A percentile compares a stretch with the other conserved stretches of the same genome.
Evolutionary conservation across 2,888 invertebrate species (phyloP).

Genomic region (Taenaris catops): DNA sequence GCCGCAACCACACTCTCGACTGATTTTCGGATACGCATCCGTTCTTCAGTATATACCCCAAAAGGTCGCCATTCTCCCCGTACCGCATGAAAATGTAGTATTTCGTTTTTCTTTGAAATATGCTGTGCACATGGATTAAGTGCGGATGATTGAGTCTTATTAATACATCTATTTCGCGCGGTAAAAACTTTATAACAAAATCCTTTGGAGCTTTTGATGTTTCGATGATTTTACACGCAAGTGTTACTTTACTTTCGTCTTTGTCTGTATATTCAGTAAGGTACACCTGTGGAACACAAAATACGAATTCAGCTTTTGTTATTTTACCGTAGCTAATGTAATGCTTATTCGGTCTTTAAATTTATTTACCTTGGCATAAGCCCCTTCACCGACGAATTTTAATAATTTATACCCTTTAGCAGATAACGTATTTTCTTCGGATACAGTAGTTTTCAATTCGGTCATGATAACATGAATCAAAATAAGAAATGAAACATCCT

Average conservation of each 20-base stretch:
- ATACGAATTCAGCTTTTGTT: too few species aligned
- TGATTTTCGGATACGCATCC: constrained; percentile 85
- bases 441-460: constrained; percentile 61
- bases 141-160: constrained; percentile 88
- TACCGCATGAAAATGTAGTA: constrained; percentile 90
- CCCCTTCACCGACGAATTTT: constrained; percentile 86
- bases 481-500: constrained; percentile 36
- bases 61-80: constrained; percentile 88
- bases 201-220: constrained; percentile 86
- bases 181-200: constrained; percentile 89
- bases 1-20: constrained; percentile 85
- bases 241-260: constrained; percentile 42
- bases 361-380: constrained; percentile 88
- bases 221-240: constrained; percentile 89
- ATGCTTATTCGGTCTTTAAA: too few species aligned
- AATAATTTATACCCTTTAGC: constrained; percentile 81
- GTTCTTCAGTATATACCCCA: constrained; percentile 85
- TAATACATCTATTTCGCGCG: constrained; percentile 89
- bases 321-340: too few species aligned
- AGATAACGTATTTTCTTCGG: constrained; percentile 68
- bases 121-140: constrained; percentile 88
- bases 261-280: constrained; percentile 54
- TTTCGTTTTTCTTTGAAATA: constrained; percentile 84
- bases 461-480: constrained; percentile 55
- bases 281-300: constrained; percentile 68